A percentile compares a stretch with the other conserved stretches of the same genome.
Conservation (phyloP, 2,113 vertebrate species). For the Macquaria australasica region DNA sequence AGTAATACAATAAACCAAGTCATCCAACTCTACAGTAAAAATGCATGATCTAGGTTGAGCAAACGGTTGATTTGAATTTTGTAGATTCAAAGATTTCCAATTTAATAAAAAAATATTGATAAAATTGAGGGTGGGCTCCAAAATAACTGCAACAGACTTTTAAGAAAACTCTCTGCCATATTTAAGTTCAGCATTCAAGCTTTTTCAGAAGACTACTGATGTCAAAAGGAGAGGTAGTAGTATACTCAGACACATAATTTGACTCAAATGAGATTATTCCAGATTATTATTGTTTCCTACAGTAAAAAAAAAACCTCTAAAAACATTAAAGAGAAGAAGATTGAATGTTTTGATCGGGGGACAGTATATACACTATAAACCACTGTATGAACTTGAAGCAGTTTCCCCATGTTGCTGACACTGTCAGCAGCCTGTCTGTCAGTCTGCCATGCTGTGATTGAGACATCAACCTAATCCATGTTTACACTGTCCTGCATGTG, state of each 20-base stretch:
- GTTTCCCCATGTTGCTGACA: constrained; percentile 29
- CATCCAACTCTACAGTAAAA: not conserved
- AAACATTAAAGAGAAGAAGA: not conserved
- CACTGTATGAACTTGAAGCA: not conserved
- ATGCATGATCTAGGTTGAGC: not conserved
- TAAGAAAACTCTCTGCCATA: not conserved
- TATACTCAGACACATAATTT: not conserved
- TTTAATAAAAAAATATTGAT: not conserved
- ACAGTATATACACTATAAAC: not conserved
- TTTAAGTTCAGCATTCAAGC: not conserved
- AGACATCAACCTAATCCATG: constrained; percentile 87
- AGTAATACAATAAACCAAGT: not conserved
- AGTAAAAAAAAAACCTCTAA: not conserved
- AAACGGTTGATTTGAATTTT: not conserved
- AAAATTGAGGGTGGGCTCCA: not conserved
- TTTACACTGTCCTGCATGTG: constrained; percentile 83
- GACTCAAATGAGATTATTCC: not conserved
- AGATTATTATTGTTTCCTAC: not conserved
- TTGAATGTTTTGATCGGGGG: not conserved
- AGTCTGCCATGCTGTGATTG: constrained; percentile 83
- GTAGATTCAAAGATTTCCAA: not conserved
- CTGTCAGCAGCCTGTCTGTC: constrained; percentile 76
- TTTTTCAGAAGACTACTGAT: not conserved
- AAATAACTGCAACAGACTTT: not conserved
- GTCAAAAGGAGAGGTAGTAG: not conserved